Base-by-base conservation (phyloP, 1,140 invertebrate species). In the Drosophila pallidifrons region DNA sequence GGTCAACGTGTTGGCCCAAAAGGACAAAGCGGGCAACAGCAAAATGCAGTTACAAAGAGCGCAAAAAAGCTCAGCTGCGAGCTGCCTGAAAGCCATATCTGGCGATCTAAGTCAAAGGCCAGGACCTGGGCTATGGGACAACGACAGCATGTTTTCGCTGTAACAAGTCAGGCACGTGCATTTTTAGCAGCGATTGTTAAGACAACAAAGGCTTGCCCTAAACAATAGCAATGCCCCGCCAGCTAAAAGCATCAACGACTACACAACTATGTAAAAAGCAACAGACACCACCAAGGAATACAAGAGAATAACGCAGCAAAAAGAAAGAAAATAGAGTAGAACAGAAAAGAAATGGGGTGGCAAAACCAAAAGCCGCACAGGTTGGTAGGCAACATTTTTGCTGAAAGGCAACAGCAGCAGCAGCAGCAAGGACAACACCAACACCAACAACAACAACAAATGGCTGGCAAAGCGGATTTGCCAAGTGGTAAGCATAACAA, bases 401-500 rank as follows among this genome's bases (percentile, higher is more conserved):
- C 46, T 46, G 45, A 71, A 69, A 47, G 45, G 43, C 52, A 63
- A 35, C 28, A 30, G 51, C 47, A 30, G 38, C 66, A 81, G 32
- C 57, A 64, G 46, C 43, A 68, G 47, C 46, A 59, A 54, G 38
- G 52, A 28, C 30, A 63, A 46, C 71, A 43, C 25, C 45, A 43
- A 20, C 45, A 43, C 15, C 45, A 35, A 45, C 28, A 41, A 16
- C 35, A 70, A 69, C 6, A 25, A 54, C 16, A 65, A 77, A 69
- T 71, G 54, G 72, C 75, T 75, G 63, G 72, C 80, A 88, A 88
- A 88, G 85, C 85, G 85, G 83, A 88, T 88, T 75, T 88, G 85
- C 83, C 71, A 89, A 88, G 81, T 89, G 83, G 83, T 85, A 85
- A 88, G 85, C 83, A 89, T 85, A 85, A 89, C 85, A 89, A 89